Evolutionary conservation across 1,140 invertebrate genomes (phyloP), one percentile per base, ranked within the genome.

Genomic region (Drosophila burlai): DNA sequence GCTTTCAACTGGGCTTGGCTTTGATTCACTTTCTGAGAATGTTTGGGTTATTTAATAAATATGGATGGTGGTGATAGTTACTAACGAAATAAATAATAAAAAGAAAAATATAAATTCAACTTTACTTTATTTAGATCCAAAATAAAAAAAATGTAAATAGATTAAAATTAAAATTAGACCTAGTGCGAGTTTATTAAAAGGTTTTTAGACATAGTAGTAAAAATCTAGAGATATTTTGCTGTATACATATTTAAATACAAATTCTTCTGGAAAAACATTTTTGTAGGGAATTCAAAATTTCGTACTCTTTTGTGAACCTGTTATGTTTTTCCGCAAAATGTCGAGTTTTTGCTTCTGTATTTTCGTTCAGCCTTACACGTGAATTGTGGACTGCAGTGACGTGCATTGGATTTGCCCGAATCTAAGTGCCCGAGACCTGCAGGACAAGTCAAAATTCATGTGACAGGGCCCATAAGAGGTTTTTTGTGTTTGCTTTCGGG

Each of bases 361-460:
- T 50, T 76, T 57, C n/a, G 62, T 46, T 55, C 24, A 62, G 59
- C 42, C 60, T 71, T 71, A 42, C 66, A 62, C 58, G 73, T 87
- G 84, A 89, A 82, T 89, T 89, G 85, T 89, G 64, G 85, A 89
- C 85, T 89, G 85, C 85, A 90, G 84, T 84, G 78, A 80, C 84
- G 62, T 66, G 67, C 66, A 80, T 72, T 83, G 76, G 57, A 47
- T 43, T 63, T 77, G 54, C 64, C 55, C 47, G 49, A 50, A 64
- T 65, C 62, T 26, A 38, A 58, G 43, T 50, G 67, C 63, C 61
- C 16, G 26, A 52, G 75, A 84, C 81, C 81, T 78, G 66, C 78
- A 65, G 65, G 52, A 61, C 77, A 71, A 79, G 71, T 83, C 81
- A 75, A 90, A 90, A 89, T 90, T 89, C 81, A 89, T 89, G 71